Percentiles rank a stretch among this genome's conserved stretches.
phyloP scores from a whole-genome alignment of 2,113 vertebrate genomes.

The Myrmophylax atrothorax region DNA sequence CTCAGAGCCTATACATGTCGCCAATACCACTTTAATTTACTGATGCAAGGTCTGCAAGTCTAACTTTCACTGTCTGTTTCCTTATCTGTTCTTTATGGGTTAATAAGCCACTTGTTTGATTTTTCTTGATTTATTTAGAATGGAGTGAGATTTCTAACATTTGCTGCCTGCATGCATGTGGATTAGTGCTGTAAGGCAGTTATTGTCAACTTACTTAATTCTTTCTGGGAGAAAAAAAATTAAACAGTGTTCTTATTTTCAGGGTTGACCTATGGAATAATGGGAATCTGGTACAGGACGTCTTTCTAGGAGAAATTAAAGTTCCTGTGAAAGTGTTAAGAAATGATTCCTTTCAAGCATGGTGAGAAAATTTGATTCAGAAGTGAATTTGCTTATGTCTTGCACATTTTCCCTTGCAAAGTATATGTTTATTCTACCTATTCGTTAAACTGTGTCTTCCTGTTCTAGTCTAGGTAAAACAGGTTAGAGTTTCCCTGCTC shows the following conservation, averaged over 20 bases:
- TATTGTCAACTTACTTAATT: not conserved
- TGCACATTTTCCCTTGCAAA: not conserved
- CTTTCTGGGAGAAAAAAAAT: not conserved
- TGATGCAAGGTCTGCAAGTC: slow-evolving; percentile 51
- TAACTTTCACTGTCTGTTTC: slow-evolving; percentile 61
- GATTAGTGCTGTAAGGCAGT: slow-evolving; percentile 54
- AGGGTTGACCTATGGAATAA: slow-evolving; percentile 97
- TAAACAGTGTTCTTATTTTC: slow-evolving; percentile 66
- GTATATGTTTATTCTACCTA: not conserved
- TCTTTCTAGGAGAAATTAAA: slow-evolving; percentile 94
- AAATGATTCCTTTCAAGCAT: slow-evolving; percentile 88
- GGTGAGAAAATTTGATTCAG: slow-evolving; percentile 78
- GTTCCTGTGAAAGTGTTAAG: slow-evolving; percentile 91
- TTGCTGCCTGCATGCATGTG: slow-evolving; percentile 73
- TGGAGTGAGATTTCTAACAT: slow-evolving; percentile 68
- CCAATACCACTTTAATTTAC: slow-evolving; percentile 32
- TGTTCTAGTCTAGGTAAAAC: not conserved
- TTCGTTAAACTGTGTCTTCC: not conserved
- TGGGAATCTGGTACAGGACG: slow-evolving; percentile 92
- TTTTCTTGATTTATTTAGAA: slow-evolving; percentile 45
- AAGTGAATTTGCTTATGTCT: not conserved
- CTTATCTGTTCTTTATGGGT: slow-evolving; percentile 30
- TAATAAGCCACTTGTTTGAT: slow-evolving; percentile 51
- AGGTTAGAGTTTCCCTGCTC: not conserved
- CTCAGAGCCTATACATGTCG: not conserved